phyloP scores from a whole-genome alignment of 2,113 vertebrate species.

The Oceanites oceanicus region DNA sequence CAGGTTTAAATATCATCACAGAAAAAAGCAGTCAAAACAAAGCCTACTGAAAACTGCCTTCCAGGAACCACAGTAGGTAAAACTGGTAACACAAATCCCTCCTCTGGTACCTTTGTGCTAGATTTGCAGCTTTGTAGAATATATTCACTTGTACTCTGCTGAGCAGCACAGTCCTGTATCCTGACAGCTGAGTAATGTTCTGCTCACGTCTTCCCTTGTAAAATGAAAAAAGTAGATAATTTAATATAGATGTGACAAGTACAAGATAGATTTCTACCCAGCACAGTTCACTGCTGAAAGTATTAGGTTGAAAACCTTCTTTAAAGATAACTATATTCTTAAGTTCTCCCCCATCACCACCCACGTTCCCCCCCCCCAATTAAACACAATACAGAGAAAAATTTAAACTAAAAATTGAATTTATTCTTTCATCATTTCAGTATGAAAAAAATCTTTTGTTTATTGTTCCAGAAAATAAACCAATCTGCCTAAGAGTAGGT shows the following conservation, averaged over 20 bases:
- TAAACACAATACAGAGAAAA: not conserved
- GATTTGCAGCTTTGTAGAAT: not conserved
- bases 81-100: conserved; percentile 11
- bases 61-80: not conserved
- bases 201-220: conserved; percentile 58
- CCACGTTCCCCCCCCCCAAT: not conserved
- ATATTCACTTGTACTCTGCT: conserved; percentile 7
- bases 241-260: conserved; percentile 67
- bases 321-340: not conserved
- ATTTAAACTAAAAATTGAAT: not conserved
- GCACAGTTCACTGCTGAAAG: conserved; percentile 28
- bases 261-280: conserved; percentile 50
- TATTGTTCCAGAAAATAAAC: not conserved
- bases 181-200: conserved; percentile 67
- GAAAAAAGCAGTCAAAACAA: conserved; percentile 49
- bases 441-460: not conserved
- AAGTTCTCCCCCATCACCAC: not conserved
- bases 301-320: conserved; percentile 27
- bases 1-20: conserved; percentile 5
- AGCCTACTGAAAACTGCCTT: conserved; percentile 3
- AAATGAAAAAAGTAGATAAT: conserved; percentile 72
- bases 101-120: conserved; percentile 25
- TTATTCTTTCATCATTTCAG: not conserved
- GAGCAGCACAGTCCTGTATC: conserved; percentile 14
- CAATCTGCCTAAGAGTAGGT: not conserved